Base-by-base conservation (phyloP, 1,140 invertebrate genomes). In the Danaus melanippus region DNA sequence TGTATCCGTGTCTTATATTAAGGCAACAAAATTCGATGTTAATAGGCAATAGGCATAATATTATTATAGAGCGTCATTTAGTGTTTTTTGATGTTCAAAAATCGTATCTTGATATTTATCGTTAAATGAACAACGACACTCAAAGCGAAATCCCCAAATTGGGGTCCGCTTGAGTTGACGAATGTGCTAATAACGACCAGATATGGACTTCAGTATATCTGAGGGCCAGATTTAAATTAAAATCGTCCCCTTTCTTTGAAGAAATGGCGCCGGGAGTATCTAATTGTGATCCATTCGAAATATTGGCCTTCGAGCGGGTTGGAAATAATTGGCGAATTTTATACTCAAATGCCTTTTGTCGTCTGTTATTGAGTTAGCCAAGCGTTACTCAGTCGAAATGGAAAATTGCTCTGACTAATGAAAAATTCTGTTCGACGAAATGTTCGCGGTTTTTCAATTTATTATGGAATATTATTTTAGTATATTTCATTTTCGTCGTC, bases 141-240 rank as follows among this genome's bases (percentile, higher is more conserved):
- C 41, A 39, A 56, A 56, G 12, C 40, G 41, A 32, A 32, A n/a
- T 17, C 17, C 47, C 47, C 12, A 56, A 39, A 45, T 42, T 56
- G 10, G 42, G 42, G 45, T 41, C 21, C 53, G 53, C 53, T 48
- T 32, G 42, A 50, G 47, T 60, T 50, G 40, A 12, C 50, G 50
- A 68, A 58, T 63, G 57, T 62, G 57, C 55, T 58, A 60, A 63
- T 67, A 64, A 65, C 59, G 56, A 60, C 42, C 55, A 56, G 63
- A 63, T 56, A 65, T 65, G 54, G 53, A 58, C 48, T 56, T 48
- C 40, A 49, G 49, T 60, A 58, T 58, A 60, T 60, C 44, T 64
- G 61, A 73, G 70, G 73, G 71, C 66, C 64, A 71, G 69, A 69
- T 79, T 81, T 72, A 80, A 84, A 84, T 79, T 82, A 79, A 82